phyloP scores from a whole-genome alignment of 2,797 vertebrate genomes.

The Garrulus glandarius region DNA sequence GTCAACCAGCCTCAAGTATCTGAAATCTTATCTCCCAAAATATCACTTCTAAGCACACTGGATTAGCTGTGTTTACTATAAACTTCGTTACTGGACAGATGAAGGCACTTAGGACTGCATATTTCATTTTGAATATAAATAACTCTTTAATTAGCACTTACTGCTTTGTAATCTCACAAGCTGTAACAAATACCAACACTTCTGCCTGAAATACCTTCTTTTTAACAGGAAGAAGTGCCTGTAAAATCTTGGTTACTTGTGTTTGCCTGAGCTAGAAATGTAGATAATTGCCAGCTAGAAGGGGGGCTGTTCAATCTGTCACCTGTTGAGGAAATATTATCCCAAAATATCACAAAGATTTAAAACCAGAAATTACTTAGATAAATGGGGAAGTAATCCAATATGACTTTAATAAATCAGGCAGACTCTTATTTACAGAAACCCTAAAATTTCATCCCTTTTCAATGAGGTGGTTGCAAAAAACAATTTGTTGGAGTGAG shows the following conservation, averaged over 20 bases:
- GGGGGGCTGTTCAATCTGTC: neutral
- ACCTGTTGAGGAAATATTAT: neutral
- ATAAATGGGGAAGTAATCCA: neutral
- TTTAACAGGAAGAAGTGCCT: neutral
- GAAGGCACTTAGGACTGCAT: neutral
- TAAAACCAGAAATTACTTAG: neutral
- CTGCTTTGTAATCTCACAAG: neutral
- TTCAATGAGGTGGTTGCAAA: neutral
- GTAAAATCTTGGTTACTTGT: neutral
- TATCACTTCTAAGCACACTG: slow-evolving; percentile 16
- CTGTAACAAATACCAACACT: neutral
- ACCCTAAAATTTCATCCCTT: neutral
- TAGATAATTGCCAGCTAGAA: neutral
- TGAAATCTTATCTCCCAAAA: slow-evolving; percentile 41
- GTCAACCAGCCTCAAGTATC: neutral
- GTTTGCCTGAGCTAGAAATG: neutral
- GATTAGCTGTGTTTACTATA: slow-evolving; percentile 32
- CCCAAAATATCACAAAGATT: neutral
- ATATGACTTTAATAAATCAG: neutral
- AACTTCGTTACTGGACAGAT: neutral
- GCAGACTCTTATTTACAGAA: neutral
- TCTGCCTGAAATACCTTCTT: neutral
- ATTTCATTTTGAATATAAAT: slow-evolving; percentile 41
- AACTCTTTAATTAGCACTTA: slow-evolving; percentile 41
- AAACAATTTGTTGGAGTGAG: neutral